Conservation (phyloP, 2,113 vertebrate species). For the Chamaea fasciata region DNA sequence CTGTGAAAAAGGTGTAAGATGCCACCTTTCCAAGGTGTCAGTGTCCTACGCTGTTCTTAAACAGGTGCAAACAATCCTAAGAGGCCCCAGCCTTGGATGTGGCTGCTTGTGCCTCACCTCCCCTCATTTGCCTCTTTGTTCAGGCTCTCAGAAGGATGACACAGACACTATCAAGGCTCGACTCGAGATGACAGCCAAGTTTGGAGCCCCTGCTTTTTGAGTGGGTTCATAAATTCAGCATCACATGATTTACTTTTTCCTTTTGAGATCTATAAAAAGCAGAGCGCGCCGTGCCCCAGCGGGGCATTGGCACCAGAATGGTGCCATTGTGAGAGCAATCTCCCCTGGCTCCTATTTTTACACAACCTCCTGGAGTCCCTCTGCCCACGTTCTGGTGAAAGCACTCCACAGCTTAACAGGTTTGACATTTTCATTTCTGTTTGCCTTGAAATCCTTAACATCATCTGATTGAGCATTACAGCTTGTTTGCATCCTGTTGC, state of each 20-base stretch:
- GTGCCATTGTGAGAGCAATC: constrained; percentile 14
- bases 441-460: constrained; percentile 16
- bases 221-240: not conserved
- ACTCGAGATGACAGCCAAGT: not conserved
- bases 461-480: not conserved
- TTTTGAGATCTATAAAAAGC: constrained; percentile 26
- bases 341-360: constrained; percentile 56
- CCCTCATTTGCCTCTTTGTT: constrained; percentile 37
- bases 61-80: rapidly evolving
- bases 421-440: constrained; percentile 44
- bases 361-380: constrained; percentile 25
- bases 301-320: not conserved
- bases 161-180: not conserved
- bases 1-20: not conserved
- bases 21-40: not conserved
- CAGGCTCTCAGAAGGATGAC: not conserved
- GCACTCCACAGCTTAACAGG: constrained; percentile 31
- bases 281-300: not conserved
- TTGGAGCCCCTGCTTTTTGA: not conserved
- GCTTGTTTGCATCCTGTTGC: not conserved
- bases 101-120: not conserved
- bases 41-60: not conserved
- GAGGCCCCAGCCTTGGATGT: not conserved
- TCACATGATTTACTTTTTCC: not conserved
- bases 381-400: constrained; percentile 37